Conservation (phyloP, 2,888 invertebrate species). For the Podabrus alpinus region DNA sequence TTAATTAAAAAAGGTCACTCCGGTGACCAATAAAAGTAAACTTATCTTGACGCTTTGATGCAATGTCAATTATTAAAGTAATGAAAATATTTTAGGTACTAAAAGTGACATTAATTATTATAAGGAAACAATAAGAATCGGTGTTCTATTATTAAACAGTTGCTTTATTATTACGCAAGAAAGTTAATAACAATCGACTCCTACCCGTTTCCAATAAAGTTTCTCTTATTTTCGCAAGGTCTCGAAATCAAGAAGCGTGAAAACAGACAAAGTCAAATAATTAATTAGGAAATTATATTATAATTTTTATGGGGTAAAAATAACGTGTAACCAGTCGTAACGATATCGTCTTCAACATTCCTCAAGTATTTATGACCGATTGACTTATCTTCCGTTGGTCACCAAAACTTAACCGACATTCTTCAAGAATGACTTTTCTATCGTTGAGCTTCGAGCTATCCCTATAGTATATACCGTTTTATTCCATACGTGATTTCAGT, state of each 20-base stretch:
- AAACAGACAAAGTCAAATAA: conserved; percentile 5
- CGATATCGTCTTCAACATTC: not conserved
- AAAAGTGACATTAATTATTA: not conserved
- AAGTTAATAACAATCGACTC: conserved; percentile 12
- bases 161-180: conserved; percentile 13
- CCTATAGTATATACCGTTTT: no score
- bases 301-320: not conserved
- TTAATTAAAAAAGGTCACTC: not conserved
- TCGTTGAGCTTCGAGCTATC: no score
- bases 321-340: not conserved
- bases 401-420: not conserved
- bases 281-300: not conserved
- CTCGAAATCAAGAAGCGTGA: conserved; percentile 26
- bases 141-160: not conserved
- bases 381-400: not conserved
- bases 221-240: conserved; percentile 33
- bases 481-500: no score
- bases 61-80: no score
- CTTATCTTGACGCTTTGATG: not conserved
- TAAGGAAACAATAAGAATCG: not conserved
- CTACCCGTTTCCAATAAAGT: conserved; percentile 27
- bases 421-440: not conserved
- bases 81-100: not conserved
- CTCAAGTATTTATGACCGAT: not conserved
- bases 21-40: not conserved